phyloP scores from a whole-genome alignment of 2,113 vertebrate species.

The Nycticebus coucang region DNA sequence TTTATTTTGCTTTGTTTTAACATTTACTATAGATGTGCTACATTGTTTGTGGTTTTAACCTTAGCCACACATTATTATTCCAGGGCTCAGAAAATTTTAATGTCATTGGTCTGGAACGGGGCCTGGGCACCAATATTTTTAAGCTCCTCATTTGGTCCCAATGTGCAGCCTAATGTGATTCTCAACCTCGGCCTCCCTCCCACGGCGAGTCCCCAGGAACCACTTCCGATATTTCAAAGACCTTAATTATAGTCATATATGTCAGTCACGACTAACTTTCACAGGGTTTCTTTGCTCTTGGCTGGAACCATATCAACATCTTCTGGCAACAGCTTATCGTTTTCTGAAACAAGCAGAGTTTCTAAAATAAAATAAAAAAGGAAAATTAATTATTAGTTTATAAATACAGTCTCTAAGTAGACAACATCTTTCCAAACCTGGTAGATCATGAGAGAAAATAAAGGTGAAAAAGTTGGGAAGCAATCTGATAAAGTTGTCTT shows the following conservation, averaged over 20 bases:
- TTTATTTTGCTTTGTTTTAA: not conserved
- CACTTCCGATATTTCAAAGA: not conserved
- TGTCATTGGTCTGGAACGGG: not conserved
- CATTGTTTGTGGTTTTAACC: not conserved
- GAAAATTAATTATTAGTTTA: not conserved
- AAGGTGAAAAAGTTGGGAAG: not conserved
- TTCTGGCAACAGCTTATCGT: not conserved
- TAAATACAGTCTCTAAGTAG: conserved; percentile 8
- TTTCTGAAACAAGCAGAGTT: conserved; percentile 29
- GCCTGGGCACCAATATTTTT: not conserved
- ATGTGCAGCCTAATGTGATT: not conserved
- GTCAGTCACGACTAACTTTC: not conserved
- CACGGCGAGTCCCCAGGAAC: not conserved
- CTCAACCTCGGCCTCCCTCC: not conserved
- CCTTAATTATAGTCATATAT: not conserved
- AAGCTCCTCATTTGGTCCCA: not conserved
- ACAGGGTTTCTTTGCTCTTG: not conserved
- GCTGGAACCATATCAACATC: not conserved
- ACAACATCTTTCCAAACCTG: conserved; percentile 3
- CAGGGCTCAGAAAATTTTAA: not conserved
- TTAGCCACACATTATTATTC: not conserved
- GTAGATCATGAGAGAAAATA: not conserved
- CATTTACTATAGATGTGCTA: not conserved
- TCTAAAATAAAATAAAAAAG: conserved; percentile 27
- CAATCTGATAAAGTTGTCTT: not conserved